phyloP scores from a whole-genome alignment of 2,797 vertebrate species.

The Alosa sapidissima region DNA sequence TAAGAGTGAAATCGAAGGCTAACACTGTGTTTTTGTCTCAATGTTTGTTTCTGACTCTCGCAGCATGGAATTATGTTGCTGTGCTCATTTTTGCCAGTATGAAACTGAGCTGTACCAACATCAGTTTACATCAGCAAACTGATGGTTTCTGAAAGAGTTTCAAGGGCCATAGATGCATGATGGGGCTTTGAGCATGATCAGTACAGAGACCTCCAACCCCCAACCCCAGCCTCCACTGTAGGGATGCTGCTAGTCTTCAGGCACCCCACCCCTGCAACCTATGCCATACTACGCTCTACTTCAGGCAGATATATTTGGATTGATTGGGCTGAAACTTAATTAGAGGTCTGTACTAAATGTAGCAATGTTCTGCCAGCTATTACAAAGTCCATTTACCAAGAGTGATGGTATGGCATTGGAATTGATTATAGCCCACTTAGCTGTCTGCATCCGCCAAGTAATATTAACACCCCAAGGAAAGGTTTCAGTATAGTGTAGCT shows the following conservation, averaged over 20 bases:
- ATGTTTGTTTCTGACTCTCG: neutral
- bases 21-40: neutral
- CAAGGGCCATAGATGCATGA: neutral
- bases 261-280: neutral
- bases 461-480: neutral
- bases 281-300: neutral
- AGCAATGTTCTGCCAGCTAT: slow-evolving; percentile 1
- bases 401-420: neutral
- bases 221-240: neutral
- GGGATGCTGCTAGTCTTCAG: neutral
- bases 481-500: neutral
- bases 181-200: neutral
- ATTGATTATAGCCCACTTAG: slow-evolving; percentile 5
- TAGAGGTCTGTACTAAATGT: neutral
- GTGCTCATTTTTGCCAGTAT: neutral
- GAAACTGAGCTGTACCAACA: too few species aligned
- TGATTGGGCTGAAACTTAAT: neutral
- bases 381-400: neutral
- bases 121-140: too few species aligned
- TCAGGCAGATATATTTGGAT: neutral
- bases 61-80: neutral
- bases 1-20: neutral
- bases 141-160: neutral
- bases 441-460: neutral
- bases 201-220: neutral